Evolutionary conservation across 53 echinoderm and acorn worm species (phyloP), one percentile per base, ranked within the genome.

Genomic region (Holothuria leucospilota): DNA sequence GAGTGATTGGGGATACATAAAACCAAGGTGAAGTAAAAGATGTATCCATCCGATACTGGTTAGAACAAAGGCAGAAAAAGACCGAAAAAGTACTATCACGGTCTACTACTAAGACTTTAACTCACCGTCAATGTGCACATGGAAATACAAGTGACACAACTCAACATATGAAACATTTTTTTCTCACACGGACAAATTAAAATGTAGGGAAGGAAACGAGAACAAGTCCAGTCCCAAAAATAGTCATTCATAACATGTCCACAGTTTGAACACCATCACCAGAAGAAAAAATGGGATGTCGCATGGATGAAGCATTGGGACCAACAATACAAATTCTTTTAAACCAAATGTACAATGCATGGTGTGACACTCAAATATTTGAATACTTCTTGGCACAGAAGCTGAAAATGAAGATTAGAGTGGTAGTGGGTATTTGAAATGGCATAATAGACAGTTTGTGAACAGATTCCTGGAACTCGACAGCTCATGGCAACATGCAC

Each of bases 61-160:
- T n/a, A n/a, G n/a, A n/a, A n/a, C n/a, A 90, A 84, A 0, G 88
- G 91, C 40, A 93, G 29, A 87, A 87, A 68, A 65, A n/a, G 41
- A 77, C 62, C 16, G 24, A 40, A 38, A 51, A 87, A 51, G 68
- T 87, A 25, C 28, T 80, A 63, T 60, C 59, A 34, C 30, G 61
- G 62, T 34, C n/a, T n/a, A n/a, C 29, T 88, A 30, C 62, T 88
- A 20, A 88, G 51, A 61, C 62, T 69, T 39, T 88, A n/a, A 82
- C 59, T 52, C 82, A 46, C 82, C 59, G n/a, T 51, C 88, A n/a
- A 82, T 88, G 74, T 39, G 29, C 58, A 59, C 34, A 82, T 30
- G 23, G 66, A 41, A 40, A 39, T 63, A 63, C 75, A 62, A 21
- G 42, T 38, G 24, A 67, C 56, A 56, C 27, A 39, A 26, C 30